A percentile compares a stretch with the other conserved stretches of the same genome.
phyloP scores from a whole-genome alignment of 2,888 invertebrate species.

The Tenthredo amoena region DNA sequence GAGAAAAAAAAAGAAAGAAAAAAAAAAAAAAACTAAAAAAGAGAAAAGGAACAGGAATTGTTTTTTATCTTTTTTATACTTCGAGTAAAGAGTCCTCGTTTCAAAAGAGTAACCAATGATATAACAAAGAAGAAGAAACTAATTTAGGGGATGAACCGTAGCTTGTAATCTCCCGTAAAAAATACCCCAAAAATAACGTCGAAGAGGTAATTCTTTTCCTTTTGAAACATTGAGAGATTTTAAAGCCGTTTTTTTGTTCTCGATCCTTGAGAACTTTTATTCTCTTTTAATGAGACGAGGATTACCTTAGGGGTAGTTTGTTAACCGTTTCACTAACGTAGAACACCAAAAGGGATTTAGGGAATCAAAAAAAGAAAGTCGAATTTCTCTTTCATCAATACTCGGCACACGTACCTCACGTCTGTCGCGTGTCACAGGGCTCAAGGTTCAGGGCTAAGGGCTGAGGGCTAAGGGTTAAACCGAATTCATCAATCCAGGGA shows the following conservation, averaged over 20 bases:
- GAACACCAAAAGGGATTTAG: not conserved
- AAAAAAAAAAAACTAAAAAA: not conserved
- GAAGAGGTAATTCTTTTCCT: not conserved
- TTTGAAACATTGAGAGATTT: not conserved
- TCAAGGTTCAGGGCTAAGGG: conserved; percentile 11
- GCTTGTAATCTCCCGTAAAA: not conserved
- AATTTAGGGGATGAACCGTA: not conserved
- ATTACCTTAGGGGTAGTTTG: not conserved
- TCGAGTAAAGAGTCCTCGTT: not conserved
- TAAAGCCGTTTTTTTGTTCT: not conserved
- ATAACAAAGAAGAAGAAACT: not conserved
- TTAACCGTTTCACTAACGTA: not conserved
- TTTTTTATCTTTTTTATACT: not conserved
- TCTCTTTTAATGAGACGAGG: not conserved
- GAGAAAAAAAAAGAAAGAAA: not conserved
- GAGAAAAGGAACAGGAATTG: not conserved
- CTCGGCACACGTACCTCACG: conserved; percentile 25
- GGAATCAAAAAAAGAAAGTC: not conserved
- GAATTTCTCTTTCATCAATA: conserved; percentile 32
- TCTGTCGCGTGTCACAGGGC: conserved; percentile 30
- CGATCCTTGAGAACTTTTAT: not conserved
- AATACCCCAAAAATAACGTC: not conserved
- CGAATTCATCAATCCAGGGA: conserved; percentile 43
- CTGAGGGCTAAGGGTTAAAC: conserved; percentile 32
- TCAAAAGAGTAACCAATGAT: not conserved